phyloP scores from a whole-genome alignment of 2,797 vertebrate genomes.

The Hypotaenidia philippensis region DNA sequence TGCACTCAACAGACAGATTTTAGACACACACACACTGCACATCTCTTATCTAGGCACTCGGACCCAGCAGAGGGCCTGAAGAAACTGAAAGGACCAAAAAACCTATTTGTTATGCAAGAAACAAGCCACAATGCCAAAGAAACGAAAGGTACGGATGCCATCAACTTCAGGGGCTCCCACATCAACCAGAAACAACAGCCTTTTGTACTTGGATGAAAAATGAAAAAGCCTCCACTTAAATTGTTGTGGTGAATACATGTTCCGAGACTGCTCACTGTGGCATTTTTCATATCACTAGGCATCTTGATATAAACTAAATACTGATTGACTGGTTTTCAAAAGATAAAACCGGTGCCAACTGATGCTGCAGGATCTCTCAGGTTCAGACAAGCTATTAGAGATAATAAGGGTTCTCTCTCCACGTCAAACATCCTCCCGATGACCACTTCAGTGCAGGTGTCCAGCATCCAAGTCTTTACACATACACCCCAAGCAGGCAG shows the following conservation, averaged over 20 bases:
- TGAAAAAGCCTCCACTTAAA: neutral
- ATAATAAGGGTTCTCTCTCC: neutral
- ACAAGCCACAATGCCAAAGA: neutral
- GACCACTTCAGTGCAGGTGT: neutral
- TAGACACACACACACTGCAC: too few relatives aligned
- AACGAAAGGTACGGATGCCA: neutral
- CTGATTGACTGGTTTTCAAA: neutral
- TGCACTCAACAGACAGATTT: neutral
- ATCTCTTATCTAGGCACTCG: neutral
- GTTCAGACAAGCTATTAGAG: neutral
- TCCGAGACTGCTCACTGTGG: neutral
- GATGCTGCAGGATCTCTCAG: neutral
- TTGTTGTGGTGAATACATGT: neutral
- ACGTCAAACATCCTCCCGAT: neutral
- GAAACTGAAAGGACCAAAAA: neutral
- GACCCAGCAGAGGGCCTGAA: neutral
- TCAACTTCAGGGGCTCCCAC: neutral
- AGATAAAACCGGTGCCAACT: too few relatives aligned
- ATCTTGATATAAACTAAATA: neutral
- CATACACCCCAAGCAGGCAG: neutral
- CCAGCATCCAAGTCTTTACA: neutral
- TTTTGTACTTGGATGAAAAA: neutral
- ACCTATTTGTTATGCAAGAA: neutral
- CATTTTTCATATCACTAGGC: neutral
- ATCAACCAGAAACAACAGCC: neutral